Base-by-base conservation (phyloP, 2,797 vertebrate species). In the Manis crassicaudata region DNA sequence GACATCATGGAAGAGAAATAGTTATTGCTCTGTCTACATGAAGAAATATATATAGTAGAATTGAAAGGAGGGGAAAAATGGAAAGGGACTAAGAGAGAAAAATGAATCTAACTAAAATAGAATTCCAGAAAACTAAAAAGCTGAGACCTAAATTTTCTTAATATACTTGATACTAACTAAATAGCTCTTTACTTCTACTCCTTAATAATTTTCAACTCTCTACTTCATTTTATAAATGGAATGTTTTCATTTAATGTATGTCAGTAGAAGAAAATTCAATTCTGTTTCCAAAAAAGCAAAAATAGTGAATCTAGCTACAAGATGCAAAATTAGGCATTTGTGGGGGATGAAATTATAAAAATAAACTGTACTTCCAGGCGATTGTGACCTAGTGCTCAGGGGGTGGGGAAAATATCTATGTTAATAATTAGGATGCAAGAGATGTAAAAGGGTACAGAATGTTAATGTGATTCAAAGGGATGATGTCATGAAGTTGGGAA, bases 231-330 rank as follows among this genome's bases (percentile, higher is more conserved):
- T 88, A 58, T 62, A 94, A 77, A 81, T 77, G 6, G 16, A 90
- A 90, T 80, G 9, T 27, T 77, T 94, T 94, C 25, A 90, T 76
- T 60, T 72, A 92, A 80, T 90, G 2, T 29, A 58, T 63, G 5
- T 75, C 52, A 90, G 65, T 80, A 89, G 91, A 63, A 75, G 12
- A 93, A 92, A 89, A 85, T 91, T 65, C 29, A 90, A 40, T 84
- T 97, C 18, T 35, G 35, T 40, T 88, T 92, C 52, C 65, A 82
- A 27, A 79, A 58, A n/a, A 29, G 40, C 7, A 70, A 77, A 95
- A 82, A 91, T 35, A 60, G 12, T 79, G 62, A 87, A 50, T 35
- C 35, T 72, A 67, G 27, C 72, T 85, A 8, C 81, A 89, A 92
- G 8, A 27, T 94, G 25, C 43, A 93, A 96, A 92, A 62, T 79